Base-by-base conservation (phyloP, 2,888 invertebrate genomes). In the Stenodera caucasica region DNA sequence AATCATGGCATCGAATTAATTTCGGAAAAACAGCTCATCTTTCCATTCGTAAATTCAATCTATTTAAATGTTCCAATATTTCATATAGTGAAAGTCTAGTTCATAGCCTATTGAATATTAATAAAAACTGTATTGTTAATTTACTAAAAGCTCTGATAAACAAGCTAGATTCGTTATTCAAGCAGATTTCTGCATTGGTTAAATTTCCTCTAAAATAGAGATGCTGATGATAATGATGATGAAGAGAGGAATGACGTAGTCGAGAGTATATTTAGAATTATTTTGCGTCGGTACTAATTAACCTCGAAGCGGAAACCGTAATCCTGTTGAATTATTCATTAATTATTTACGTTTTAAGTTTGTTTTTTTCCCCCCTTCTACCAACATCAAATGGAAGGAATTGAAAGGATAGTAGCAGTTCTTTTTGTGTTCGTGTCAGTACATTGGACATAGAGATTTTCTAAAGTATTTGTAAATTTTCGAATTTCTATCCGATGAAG, bases 311-410 rank as follows among this genome's bases (percentile, higher is more conserved):
- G 37, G 8, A 9, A 18, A 40, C 37, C 37, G 37, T 18, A 40
- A 40, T 40, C 37, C 37, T 40, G 18, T 18, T 40, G 37, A 40
- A 40, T 40, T 40, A 40, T 40, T 40, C 37, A 40, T 40, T 40
- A 40, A 40, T 40, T 35, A 40, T 40, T 40, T 40, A 40, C 37
- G 18, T 40, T 9, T 40, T n/a, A 33, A n/a, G 33, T 37, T 40
- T 18, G 15, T 40, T 18, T 9, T 7, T 40, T 40, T 40, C n/a
- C n/a, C n/a, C n/a, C n/a, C n/a, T n/a, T n/a, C n/a, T n/a, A n/a
- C n/a, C n/a, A n/a, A 2, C 0, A 40, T 15, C 2, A 40, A 40
- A 40, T 40, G 5, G 9, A 9, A 18, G 15, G 15, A 40, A 40
- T 18, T 18, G 15, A 40, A 18, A 40, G 8, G 37, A 40, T 40